These are phyloP conservation scores for Amblyteles armatorius DNA, from an alignment of 2,888 invertebrate genomes.

Conservation along the genomic window DNA sequence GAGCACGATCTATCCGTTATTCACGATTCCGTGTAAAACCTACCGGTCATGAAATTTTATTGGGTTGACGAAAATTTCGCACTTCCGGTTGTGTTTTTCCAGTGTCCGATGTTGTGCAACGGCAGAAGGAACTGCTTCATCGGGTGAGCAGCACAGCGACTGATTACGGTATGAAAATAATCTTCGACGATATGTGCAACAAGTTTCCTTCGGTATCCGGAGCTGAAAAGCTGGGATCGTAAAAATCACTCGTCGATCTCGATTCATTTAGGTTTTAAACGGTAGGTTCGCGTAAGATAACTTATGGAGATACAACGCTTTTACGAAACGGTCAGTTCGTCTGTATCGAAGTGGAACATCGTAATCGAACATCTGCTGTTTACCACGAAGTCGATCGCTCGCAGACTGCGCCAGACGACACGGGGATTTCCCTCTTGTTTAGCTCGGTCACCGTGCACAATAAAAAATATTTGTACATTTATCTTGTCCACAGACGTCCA, in stretches of 20 bases:
- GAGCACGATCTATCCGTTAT: constrained; percentile 1
- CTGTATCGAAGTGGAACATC: no score
- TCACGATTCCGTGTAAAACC: neutral
- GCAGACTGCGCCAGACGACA: no score
- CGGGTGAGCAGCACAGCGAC: constrained; percentile 76
- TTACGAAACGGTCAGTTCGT: no score
- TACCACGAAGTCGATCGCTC: no score
- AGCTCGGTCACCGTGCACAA: no score
- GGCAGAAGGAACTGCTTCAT: constrained; percentile 75
- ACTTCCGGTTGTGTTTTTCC: constrained; percentile 71
- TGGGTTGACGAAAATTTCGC: constrained; percentile 5
- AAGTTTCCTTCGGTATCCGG: neutral
- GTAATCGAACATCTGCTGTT: no score
- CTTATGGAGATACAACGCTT: neutral
- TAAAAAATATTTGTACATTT: no score
- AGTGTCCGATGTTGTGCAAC: constrained; percentile 76
- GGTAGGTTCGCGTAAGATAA: neutral
- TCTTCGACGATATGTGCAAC: neutral
- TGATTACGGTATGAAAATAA: constrained; percentile 73
- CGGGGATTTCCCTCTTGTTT: no score
- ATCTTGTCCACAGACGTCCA: no score
- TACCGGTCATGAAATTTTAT: constrained; percentile 23
- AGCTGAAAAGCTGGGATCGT: neutral
- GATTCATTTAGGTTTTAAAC: neutral
- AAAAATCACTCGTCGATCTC: neutral